A percentile compares a stretch with the other conserved stretches of the same genome.
These are phyloP conservation scores for Eupleurogrammus muticus DNA, from an alignment of 2,797 vertebrate species.

Conservation along the genomic window DNA sequence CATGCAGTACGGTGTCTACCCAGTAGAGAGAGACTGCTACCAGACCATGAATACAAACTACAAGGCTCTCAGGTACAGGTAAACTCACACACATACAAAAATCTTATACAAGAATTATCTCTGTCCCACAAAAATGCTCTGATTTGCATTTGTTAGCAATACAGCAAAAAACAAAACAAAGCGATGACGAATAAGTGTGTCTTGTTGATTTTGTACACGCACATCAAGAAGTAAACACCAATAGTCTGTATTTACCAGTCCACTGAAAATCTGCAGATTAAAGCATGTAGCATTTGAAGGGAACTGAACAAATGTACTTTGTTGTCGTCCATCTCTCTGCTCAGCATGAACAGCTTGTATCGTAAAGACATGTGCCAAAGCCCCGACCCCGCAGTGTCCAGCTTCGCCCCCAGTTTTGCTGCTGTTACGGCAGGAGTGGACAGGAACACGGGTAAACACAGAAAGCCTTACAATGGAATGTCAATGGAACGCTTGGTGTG, in stretches of 20 bases:
- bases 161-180: background rate
- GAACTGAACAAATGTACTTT: background rate
- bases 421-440: slow-evolving; percentile 86
- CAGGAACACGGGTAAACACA: slow-evolving; percentile 86
- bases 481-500: background rate
- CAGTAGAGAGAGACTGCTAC: slow-evolving; percentile 80
- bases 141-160: background rate
- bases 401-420: slow-evolving; percentile 87
- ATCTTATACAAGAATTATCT: background rate
- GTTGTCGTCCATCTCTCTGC: slow-evolving; percentile 1
- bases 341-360: slow-evolving; percentile 79
- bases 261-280: background rate
- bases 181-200: background rate
- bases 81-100: slow-evolving; percentile 1
- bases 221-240: background rate
- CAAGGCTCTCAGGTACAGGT: slow-evolving; percentile 78
- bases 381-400: slow-evolving; percentile 77
- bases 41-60: slow-evolving; percentile 71
- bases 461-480: background rate
- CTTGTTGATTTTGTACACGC: background rate
- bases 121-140: background rate
- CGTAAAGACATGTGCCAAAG: slow-evolving; percentile 79
- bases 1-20: slow-evolving; percentile 74
- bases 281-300: background rate
- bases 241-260: background rate